Conservation (phyloP, 2,797 vertebrate genomes). For the Steatocranus sp. region DNA sequence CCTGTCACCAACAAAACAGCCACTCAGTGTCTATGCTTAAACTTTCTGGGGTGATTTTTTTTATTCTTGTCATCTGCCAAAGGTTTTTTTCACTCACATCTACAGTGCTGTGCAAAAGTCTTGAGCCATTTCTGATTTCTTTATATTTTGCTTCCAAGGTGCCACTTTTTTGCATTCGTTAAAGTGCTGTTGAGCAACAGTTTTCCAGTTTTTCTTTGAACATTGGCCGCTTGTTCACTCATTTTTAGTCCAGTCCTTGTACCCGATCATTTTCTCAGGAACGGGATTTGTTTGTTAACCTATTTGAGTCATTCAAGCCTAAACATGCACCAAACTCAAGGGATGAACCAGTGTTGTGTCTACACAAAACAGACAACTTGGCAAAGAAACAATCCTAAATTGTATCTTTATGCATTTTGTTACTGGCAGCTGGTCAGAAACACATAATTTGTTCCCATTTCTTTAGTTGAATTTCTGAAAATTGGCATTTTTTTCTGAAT, state of each 20-base stretch:
- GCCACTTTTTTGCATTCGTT: background rate
- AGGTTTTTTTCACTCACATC: background rate
- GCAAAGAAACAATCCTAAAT: background rate
- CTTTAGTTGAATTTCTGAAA: background rate
- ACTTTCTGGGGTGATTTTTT: background rate
- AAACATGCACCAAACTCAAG: background rate
- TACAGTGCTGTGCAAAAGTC: background rate
- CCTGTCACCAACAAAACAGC: background rate
- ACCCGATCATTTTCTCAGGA: background rate
- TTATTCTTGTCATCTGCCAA: background rate
- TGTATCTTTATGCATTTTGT: background rate
- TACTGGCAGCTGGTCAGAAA: background rate
- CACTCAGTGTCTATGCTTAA: background rate
- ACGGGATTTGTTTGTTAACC: background rate
- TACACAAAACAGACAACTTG: background rate
- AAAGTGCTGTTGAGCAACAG: background rate
- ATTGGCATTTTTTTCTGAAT: background rate
- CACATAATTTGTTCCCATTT: background rate
- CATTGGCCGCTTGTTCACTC: background rate
- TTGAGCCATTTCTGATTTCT: background rate
- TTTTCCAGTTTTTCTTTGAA: background rate
- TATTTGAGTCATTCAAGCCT: background rate
- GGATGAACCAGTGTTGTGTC: background rate
- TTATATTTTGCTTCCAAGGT: background rate
- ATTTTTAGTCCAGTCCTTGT: background rate